These are phyloP conservation scores for Sarcophaga subvicina DNA, from an alignment of 2,888 invertebrate genomes.

Conservation along the genomic window DNA sequence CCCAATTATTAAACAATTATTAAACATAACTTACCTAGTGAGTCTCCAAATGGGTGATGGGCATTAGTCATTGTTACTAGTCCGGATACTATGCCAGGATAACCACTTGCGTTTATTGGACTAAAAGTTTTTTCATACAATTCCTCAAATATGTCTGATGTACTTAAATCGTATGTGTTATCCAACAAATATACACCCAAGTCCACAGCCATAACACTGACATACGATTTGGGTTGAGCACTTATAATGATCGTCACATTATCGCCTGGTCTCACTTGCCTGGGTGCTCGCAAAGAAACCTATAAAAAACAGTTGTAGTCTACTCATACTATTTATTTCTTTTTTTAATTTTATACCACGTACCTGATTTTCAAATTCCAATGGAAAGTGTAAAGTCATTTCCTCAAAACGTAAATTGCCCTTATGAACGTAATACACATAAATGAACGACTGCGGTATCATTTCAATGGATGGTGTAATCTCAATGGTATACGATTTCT, in stretches of 20 bases:
- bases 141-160: not conserved
- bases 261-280: slow-evolving; percentile 88
- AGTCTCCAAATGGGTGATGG: slow-evolving; percentile 73
- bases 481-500: slow-evolving; percentile 43
- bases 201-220: slow-evolving; percentile 84
- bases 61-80: slow-evolving; percentile 79
- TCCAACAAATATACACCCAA: slow-evolving; percentile 54
- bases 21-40: slow-evolving; percentile 71
- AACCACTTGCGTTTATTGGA: not conserved
- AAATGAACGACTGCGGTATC: slow-evolving; percentile 49
- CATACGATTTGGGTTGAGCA: slow-evolving; percentile 91
- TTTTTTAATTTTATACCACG: not conserved
- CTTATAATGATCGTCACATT: slow-evolving; percentile 88
- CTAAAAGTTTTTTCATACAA: slow-evolving; percentile 2
- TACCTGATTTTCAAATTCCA: slow-evolving; percentile 56
- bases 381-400: slow-evolving; percentile 22
- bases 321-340: not conserved
- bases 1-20: too few relatives aligned
- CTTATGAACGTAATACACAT: slow-evolving; percentile 50
- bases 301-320: slow-evolving; percentile 72
- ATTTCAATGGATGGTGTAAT: slow-evolving; percentile 58
- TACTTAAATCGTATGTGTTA: slow-evolving; percentile 70
- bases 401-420: slow-evolving; percentile 59
- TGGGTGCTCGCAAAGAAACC: slow-evolving; percentile 86
- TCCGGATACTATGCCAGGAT: slow-evolving; percentile 74